A percentile compares a stretch with the other conserved stretches of the same genome.
These are phyloP conservation scores for Nomada fabriciana DNA, from an alignment of 2,888 invertebrate genomes.

Conservation along the genomic window DNA sequence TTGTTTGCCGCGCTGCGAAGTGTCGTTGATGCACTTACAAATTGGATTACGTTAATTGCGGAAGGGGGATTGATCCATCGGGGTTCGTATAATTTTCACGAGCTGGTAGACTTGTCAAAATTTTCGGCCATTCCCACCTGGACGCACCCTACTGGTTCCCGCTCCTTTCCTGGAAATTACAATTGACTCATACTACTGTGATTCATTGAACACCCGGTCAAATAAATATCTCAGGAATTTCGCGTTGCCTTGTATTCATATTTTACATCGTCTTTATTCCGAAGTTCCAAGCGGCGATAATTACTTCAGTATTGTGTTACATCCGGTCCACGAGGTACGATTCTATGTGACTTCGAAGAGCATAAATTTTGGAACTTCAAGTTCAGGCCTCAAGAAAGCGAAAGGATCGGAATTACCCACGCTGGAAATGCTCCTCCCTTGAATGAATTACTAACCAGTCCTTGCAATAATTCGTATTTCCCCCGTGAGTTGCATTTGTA, in stretches of 20 bases:
- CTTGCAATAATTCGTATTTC: too few species aligned
- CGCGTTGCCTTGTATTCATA: not conserved
- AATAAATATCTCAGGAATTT: constrained; percentile 5
- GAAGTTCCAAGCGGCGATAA: not conserved
- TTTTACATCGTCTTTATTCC: not conserved
- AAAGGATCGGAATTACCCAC: not conserved
- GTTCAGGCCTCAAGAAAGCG: not conserved
- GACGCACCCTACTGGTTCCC: not conserved
- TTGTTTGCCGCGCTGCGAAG: not conserved
- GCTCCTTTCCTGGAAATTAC: not conserved
- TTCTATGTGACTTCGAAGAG: constrained; percentile 2
- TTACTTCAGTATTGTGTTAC: too few species aligned
- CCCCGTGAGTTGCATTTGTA: too few species aligned
- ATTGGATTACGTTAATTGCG: not conserved
- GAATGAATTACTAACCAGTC: too few species aligned
- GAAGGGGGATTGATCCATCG: not conserved
- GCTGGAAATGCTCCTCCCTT: not conserved
- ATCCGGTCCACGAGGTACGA: too few species aligned
- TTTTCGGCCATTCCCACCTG: not conserved
- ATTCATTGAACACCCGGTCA: constrained; percentile 15
- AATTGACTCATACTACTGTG: constrained; percentile 36
- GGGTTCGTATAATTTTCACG: not conserved
- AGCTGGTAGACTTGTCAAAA: not conserved
- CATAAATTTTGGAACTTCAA: constrained; percentile 1
- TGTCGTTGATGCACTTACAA: not conserved